phyloP scores from a whole-genome alignment of 1,140 invertebrate genomes.

The Hypothenemus hampei region DNA sequence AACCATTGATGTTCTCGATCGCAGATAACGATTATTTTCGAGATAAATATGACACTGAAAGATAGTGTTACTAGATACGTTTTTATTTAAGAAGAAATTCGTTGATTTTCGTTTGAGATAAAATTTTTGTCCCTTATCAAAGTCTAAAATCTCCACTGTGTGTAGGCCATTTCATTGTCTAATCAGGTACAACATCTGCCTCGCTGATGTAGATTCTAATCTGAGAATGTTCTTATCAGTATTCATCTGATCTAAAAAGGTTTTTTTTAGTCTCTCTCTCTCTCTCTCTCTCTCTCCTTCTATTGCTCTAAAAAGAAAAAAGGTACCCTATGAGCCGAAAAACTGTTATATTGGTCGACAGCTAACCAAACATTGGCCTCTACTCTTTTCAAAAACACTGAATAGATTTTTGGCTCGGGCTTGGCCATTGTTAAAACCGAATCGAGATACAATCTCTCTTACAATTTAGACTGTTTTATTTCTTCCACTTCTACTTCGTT shows the following conservation, averaged over 20 bases:
- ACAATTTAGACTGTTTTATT: conserved; percentile 40
- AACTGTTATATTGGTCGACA: conserved; percentile 37
- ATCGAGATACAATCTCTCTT: conserved; percentile 42
- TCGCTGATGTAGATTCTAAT: conserved; percentile 34
- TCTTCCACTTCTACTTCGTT: conserved; percentile 33
- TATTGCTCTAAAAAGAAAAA: conserved; percentile 32
- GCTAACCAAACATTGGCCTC: conserved; percentile 44
- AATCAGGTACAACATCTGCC: conserved; percentile 37
- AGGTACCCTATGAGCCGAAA: conserved; percentile 32
- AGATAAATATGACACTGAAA: too few species aligned
- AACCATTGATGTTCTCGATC: too few species aligned
- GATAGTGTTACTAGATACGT: too few species aligned
- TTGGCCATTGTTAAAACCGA: conserved; percentile 35
- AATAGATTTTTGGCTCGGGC: conserved; percentile 42
- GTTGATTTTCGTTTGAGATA: too few species aligned
- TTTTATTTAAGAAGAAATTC: too few species aligned
- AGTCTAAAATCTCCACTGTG: conserved; percentile 22
- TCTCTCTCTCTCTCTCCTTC: too few species aligned
- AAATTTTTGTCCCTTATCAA: too few species aligned
- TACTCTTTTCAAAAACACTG: conserved; percentile 39
- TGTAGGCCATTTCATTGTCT: conserved; percentile 30
- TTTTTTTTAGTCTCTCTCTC: conserved; percentile 27
- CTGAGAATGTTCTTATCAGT: conserved; percentile 36
- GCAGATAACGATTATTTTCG: too few species aligned
- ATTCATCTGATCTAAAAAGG: conserved; percentile 37